Evolutionary conservation across 2,113 vertebrate species (phyloP), one percentile per base, ranked within the genome.

Genomic region (Pterocles orientalis): DNA sequence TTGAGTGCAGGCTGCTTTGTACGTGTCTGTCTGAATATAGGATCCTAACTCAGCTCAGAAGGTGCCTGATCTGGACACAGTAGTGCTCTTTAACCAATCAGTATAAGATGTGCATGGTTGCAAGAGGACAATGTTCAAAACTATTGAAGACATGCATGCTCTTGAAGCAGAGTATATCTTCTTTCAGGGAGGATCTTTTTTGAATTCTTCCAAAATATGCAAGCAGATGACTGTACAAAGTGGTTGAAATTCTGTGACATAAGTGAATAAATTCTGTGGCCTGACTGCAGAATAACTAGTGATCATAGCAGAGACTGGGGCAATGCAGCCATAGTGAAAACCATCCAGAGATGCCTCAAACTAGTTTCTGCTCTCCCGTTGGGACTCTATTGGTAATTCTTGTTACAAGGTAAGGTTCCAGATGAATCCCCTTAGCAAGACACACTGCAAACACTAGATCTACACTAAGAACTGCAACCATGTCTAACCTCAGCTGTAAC

Each of bases 71-170:
- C 29, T 71, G 83, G 57, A 23, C 31, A 15, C 19, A 29, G 41
- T 12, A 61, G 8, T n/a, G 36, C 41, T 53, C 47, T 65, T 60
- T 66, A 33, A 65, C 3, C 15, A 26, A 10, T 8, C 45, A 16
- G 1, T 71, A 6, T 26, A 43, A 58, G 19, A 69, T 43, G 25
- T 12, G 24, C 4, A 3, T 3, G 7, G 0, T 51, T 66, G n/a
- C 61, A 54, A 23, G n/a, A 69, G 20, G 34, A 12, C 13, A 17
- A 6, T 20, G 12, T n/a, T 56, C 75, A 34, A 69, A 71, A 43
- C 36, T 28, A 8, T 6, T 18, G 31, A 36, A 62, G 28, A 61
- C 8, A 17, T 4, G 2, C 7, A 4, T 20, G 12, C 31, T 48
- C n/a, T 73, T 77, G 65, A 39, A 87, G 31, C 11, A 82, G 25